Conservation (phyloP, 53 echinoderm and acorn worm genomes). For the Mesocentrotus franciscanus region DNA sequence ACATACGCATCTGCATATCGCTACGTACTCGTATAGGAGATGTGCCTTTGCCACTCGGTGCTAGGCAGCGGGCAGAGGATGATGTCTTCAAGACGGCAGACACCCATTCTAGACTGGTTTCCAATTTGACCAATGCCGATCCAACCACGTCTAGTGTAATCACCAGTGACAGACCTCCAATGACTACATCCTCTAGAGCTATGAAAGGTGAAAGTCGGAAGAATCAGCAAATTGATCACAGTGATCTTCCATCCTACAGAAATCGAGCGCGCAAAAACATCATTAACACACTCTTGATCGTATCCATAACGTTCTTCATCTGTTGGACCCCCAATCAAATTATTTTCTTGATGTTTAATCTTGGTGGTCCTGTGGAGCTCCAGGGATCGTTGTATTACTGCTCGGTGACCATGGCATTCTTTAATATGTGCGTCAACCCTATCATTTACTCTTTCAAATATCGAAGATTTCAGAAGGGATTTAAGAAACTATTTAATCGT, state of each 20-base stretch:
- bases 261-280: constrained; percentile 49
- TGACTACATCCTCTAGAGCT: not conserved
- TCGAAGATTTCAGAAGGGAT: constrained; percentile 63
- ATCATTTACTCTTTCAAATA: constrained; percentile 77
- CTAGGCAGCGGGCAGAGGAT: not conserved
- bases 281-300: constrained; percentile 59
- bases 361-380: constrained; percentile 29
- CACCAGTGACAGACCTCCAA: not conserved
- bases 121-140: not conserved
- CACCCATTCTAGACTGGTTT: not conserved
- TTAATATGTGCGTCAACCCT: constrained; percentile 79
- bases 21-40: constrained; percentile 21
- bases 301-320: constrained; percentile 55
- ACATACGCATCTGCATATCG: constrained; percentile 18
- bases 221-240: not conserved
- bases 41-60: not conserved
- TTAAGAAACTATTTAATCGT: constrained; percentile 33
- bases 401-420: constrained; percentile 66
- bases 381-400: constrained; percentile 51
- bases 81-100: not conserved
- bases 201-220: not conserved
- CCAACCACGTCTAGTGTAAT: not conserved
- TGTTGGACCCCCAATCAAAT: constrained; percentile 69
- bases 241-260: constrained; percentile 20
- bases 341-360: constrained; percentile 40